Base-by-base conservation (phyloP, 2,113 vertebrate species). In the Periophthalmus modestus region DNA sequence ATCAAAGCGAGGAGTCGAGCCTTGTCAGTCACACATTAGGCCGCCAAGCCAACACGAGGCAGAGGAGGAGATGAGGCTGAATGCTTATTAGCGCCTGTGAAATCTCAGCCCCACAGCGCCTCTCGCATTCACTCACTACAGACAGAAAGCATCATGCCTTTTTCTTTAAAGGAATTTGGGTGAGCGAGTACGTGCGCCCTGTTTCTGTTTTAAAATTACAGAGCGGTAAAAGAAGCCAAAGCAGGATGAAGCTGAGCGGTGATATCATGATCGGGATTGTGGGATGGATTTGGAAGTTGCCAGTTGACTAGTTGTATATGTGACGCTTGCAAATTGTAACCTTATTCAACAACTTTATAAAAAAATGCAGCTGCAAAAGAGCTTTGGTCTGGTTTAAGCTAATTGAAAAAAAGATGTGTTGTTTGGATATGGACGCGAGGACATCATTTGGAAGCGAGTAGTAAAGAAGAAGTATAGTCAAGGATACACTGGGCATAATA, bases 11-110 rank as follows among this genome's bases (percentile, higher is more conserved):
- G 80, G 75, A 84, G 81, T 74, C 67, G 28, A 74, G 84, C 79
- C 79, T 89, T 90, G 89, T 91, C 92, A 92, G 88, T 92, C 91
- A 90, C 85, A 89, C 85, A 89, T 90, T 90, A 92, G 85, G 12
- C 77, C 85, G 87, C 80, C 81, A 76, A 85, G 85, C 80, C 82
- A 86, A 79, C 82, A 89, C 71, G 47, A 87, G 88, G 86, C 85
- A 86, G 84, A 88, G 87, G 89, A 89, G 86, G 88, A 89, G 90
- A 89, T 84, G 84, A 91, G 87, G 78, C 80, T 90, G 88, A 90
- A 92, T 91, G 89, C 87, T 82, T 89, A 89, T 91, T 91, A 92
- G 88, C 23, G 82, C 66, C 89, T 90, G 90, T 92, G 89, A 92
- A 91, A 93, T 91, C 88, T 87, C 70, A 70, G 88, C 87, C 89